Conservation (phyloP, 35 echinoderm and acorn worm species). For the Ptychodera flava region DNA sequence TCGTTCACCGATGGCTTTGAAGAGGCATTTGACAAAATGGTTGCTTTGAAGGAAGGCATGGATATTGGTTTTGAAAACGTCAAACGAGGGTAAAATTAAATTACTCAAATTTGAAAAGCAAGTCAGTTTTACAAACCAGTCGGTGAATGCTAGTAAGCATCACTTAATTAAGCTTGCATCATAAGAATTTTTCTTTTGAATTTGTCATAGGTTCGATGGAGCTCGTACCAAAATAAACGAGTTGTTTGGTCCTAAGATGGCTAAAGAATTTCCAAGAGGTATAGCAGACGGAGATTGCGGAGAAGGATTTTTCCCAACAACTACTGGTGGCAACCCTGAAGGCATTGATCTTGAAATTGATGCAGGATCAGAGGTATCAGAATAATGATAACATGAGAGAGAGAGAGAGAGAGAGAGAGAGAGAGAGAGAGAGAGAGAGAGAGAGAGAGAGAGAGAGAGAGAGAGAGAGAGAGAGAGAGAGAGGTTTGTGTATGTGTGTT, state of each 20-base stretch:
- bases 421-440: too few species aligned
- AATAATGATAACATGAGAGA: too few species aligned
- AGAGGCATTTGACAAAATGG: background rate
- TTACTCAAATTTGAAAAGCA: too few species aligned
- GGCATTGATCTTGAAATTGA: background rate
- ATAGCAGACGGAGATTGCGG: background rate
- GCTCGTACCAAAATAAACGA: background rate
- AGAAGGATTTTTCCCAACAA: background rate
- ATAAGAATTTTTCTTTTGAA: too few species aligned
- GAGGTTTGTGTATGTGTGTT: too few species aligned
- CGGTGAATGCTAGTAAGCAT: too few species aligned
- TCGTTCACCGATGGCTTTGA: background rate
- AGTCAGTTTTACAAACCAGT: too few species aligned
- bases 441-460: too few species aligned
- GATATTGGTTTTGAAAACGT: background rate
- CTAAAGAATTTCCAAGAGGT: background rate
- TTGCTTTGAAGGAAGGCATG: background rate
- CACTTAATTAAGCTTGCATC: too few species aligned
- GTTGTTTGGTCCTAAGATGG: background rate
- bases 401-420: too few species aligned
- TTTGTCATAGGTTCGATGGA: too few species aligned
- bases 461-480: too few species aligned
- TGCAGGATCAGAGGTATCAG: background rate
- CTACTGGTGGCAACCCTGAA: background rate
- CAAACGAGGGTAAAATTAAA: background rate